Evolutionary conservation across 1,140 invertebrate genomes (phyloP).

Genomic region (Drosophila hydei): DNA sequence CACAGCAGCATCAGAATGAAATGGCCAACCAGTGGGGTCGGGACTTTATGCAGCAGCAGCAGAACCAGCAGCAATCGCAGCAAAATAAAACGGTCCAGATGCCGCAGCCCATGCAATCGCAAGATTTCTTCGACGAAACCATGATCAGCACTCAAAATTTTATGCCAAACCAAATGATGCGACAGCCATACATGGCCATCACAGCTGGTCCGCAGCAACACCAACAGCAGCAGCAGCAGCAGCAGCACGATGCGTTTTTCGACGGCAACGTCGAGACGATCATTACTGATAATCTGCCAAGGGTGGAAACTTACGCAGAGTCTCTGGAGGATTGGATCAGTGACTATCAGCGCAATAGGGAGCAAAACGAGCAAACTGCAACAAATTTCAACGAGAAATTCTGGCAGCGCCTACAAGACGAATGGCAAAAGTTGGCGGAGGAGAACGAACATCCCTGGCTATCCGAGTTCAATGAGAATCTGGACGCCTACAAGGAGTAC

Average conservation of each 20-base stretch:
- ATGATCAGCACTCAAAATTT: constrained; percentile 56
- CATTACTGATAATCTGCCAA: constrained; percentile 53
- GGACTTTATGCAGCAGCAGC: constrained; percentile 50
- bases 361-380: constrained; percentile 72
- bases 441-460: constrained; percentile 88
- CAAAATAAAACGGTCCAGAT: constrained; percentile 63
- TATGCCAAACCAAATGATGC: constrained; percentile 27
- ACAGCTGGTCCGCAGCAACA: constrained; percentile 9
- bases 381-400: constrained; percentile 87
- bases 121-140: constrained; percentile 77
- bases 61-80: constrained; percentile 17
- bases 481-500: constrained; percentile 90
- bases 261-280: constrained; percentile 63
- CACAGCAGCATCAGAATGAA: constrained; percentile 42
- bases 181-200: constrained; percentile 56
- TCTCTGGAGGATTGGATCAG: constrained; percentile 72
- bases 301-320: constrained; percentile 12
- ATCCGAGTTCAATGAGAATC: constrained; percentile 87
- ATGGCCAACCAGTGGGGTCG: constrained; percentile 67
- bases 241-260: constrained; percentile 56
- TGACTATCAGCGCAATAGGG: constrained; percentile 69
- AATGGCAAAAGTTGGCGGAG: constrained; percentile 89
- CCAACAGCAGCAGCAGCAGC: constrained; percentile 12
- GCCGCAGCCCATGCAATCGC: constrained; percentile 63
- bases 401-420: constrained; percentile 90